A percentile compares a stretch with the other conserved stretches of the same genome.
phyloP scores from a whole-genome alignment of 2,888 invertebrate genomes.

The Cepaea hortensis region DNA sequence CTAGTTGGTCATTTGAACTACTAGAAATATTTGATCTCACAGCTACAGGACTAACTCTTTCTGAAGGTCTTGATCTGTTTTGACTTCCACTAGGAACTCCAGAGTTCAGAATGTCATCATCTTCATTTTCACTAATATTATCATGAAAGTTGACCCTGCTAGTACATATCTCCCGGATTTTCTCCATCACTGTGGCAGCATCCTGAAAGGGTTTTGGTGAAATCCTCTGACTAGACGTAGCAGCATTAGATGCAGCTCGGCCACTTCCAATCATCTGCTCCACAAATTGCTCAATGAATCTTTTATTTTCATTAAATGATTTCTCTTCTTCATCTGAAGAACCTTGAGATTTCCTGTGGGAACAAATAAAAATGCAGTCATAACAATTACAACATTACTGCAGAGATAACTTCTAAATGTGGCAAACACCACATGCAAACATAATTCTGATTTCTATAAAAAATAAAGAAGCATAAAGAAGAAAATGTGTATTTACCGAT shows the following conservation, averaged over 20 bases:
- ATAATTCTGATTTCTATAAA: not conserved
- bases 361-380: not conserved
- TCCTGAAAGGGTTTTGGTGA: constrained; percentile 13
- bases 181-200: not conserved
- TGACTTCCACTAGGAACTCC: not conserved
- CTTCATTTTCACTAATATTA: not conserved
- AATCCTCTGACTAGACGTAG: not conserved
- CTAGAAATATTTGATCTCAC: not conserved
- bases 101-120: not conserved
- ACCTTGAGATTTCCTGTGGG: not conserved
- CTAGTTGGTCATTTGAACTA: not conserved
- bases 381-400: not conserved
- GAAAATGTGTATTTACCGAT: too few relatives aligned
- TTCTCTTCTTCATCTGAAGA: not conserved
- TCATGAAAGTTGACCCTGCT: constrained; percentile 13
- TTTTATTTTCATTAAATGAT: not conserved
- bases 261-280: not conserved
- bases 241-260: not conserved
- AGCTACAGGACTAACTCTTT: not conserved
- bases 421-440: not conserved
- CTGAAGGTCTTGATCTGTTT: not conserved
- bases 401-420: not conserved
- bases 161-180: constrained; percentile 2
- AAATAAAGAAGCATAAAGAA: not conserved
- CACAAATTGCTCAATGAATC: not conserved